These are phyloP conservation scores for Macquaria australasica DNA, from an alignment of 2,113 vertebrate species.

Conservation along the genomic window DNA sequence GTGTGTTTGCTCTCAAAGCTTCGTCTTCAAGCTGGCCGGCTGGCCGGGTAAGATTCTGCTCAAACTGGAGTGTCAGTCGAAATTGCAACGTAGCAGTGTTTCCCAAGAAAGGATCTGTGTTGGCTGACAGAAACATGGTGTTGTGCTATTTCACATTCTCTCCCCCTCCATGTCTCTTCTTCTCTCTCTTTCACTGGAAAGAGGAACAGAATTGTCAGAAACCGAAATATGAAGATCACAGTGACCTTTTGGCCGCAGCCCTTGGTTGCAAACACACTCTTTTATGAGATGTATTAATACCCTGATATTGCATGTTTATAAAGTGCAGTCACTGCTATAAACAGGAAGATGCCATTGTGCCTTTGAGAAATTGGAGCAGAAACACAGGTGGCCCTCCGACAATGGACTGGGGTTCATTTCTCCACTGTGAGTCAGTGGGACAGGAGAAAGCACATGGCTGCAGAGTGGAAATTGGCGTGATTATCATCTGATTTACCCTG, in stretches of 20 bases:
- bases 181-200: constrained; percentile 51
- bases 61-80: constrained; percentile 64
- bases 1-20: constrained; percentile 53
- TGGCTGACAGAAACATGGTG: constrained; percentile 70
- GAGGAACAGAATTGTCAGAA: constrained; percentile 47
- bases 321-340: constrained; percentile 35
- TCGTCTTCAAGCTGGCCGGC: constrained; percentile 51
- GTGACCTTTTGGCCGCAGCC: constrained; percentile 57
- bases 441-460: constrained; percentile 58
- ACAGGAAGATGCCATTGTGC: constrained; percentile 69
- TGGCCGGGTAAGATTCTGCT: constrained; percentile 49
- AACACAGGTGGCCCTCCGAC: constrained; percentile 72
- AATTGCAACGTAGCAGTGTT: constrained; percentile 67
- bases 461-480: constrained; percentile 58
- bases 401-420: constrained; percentile 55
- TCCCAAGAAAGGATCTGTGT: constrained; percentile 63
- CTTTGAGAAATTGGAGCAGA: constrained; percentile 58
- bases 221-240: constrained; percentile 61
- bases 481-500: constrained; percentile 55
- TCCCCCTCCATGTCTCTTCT: constrained; percentile 29
- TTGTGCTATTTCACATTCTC: constrained; percentile 41
- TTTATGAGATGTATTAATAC: constrained; percentile 56
- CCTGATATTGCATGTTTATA: constrained; percentile 48
- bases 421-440: constrained; percentile 57
- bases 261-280: constrained; percentile 25